phyloP scores from a whole-genome alignment of 1,140 invertebrate genomes.

The Nephila pilipes region DNA sequence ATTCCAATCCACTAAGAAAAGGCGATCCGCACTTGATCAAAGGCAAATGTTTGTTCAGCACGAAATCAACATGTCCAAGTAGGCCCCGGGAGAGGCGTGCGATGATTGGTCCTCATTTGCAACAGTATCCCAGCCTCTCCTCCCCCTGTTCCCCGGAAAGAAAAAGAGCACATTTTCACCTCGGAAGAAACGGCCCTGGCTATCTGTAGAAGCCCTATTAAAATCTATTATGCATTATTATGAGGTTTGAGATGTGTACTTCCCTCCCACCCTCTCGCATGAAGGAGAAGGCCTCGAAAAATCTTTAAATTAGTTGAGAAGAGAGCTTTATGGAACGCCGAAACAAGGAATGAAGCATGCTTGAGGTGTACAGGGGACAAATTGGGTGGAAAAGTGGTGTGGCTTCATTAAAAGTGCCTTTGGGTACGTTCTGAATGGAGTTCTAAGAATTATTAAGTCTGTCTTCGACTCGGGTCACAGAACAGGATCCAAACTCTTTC shows the following conservation, averaged over 20 bases:
- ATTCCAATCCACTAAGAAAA: constrained; percentile 4
- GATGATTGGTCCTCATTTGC: constrained; percentile 35
- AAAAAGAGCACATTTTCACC: constrained; percentile 68
- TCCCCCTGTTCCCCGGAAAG: not conserved
- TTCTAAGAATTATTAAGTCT: not conserved
- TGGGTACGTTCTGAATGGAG: too few relatives aligned
- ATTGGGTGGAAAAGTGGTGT: not conserved
- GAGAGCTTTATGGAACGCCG: constrained; percentile 36
- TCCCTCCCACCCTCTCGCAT: not conserved
- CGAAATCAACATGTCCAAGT: constrained; percentile 53
- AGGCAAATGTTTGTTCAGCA: constrained; percentile 36
- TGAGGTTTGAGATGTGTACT: constrained; percentile 57
- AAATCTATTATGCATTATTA: constrained; percentile 69
- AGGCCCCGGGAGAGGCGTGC: not conserved
- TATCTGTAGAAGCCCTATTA: constrained; percentile 39
- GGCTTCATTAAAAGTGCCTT: not conserved
- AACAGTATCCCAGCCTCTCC: not conserved
- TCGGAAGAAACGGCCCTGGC: constrained; percentile 7
- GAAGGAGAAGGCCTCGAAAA: constrained; percentile 8
- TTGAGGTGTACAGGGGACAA: not conserved
- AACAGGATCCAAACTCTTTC: too few relatives aligned
- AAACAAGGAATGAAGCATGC: not conserved
- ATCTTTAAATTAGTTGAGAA: constrained; percentile 56
- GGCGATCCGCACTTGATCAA: constrained; percentile 12
- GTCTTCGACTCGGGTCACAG: too few relatives aligned